Percentiles rank a stretch among this genome's conserved stretches.
phyloP scores from a whole-genome alignment of 2,888 invertebrate genomes.

The Monopis laevigella region DNA sequence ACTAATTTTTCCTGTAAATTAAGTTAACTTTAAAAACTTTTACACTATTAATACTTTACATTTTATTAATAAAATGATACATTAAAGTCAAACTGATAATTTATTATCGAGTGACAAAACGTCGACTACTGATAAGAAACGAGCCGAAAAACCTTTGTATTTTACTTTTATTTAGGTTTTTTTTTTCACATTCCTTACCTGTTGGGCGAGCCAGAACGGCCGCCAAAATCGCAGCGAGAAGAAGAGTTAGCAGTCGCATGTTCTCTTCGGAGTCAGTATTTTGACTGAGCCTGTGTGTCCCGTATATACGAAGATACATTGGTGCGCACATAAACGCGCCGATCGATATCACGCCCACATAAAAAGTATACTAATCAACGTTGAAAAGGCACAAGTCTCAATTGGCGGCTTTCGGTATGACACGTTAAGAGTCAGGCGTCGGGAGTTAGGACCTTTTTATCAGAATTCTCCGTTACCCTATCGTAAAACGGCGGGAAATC shows the following conservation, averaged over 20 bases:
- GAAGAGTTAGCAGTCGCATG: slow-evolving; percentile 37
- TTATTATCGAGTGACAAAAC: too few relatives aligned
- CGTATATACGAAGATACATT: slow-evolving; percentile 11
- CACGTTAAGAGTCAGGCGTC: background rate
- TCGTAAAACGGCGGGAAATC: too few relatives aligned
- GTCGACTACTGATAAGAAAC: too few relatives aligned
- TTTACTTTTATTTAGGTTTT: too few relatives aligned
- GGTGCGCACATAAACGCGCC: slow-evolving; percentile 41
- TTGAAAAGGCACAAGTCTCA: background rate
- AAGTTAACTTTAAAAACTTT: too few relatives aligned
- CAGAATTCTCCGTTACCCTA: too few relatives aligned
- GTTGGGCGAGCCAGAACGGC: slow-evolving; percentile 29
- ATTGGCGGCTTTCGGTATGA: background rate
- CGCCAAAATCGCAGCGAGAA: slow-evolving; percentile 31
- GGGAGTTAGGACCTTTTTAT: background rate
- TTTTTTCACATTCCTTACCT: background rate
- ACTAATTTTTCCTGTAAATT: too few relatives aligned
- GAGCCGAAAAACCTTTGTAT: too few relatives aligned
- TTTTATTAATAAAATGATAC: too few relatives aligned
- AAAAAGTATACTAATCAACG: slow-evolving; percentile 22
- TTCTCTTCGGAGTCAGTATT: slow-evolving; percentile 13
- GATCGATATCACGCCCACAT: slow-evolving; percentile 63
- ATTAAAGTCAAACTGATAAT: too few relatives aligned
- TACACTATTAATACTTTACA: too few relatives aligned
- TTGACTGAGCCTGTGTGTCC: background rate